Base-by-base conservation (phyloP, 2,888 invertebrate species). In the Acanthosepion esculentum region DNA sequence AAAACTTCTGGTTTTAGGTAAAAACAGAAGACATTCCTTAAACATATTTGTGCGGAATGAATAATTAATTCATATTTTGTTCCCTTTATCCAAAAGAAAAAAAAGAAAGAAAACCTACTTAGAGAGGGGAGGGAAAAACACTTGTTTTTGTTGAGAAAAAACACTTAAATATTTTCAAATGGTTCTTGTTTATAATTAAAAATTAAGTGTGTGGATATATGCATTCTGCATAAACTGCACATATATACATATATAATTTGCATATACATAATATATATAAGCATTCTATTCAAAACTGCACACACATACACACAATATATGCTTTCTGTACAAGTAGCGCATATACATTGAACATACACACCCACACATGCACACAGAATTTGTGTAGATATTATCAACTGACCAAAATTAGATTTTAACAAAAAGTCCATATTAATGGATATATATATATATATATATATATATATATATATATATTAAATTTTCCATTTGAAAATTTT, bases 141-240 rank as follows among this genome's bases (percentile, higher is more conserved):
- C 78, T 78, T 78, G 78, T 78, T 78, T 78, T 33, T 78, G 78
- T 78, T 26, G 64, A 64, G 64, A 23, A 33, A n/a, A 78, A 78
- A 78, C 78, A 78, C 4, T 78, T 78, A n/a, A 78, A 78, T 78
- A 78, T 78, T 78, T 78, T 78, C n/a, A 78, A 78, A 78, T 78
- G 78, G 15, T 78, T 5, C n/a, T 78, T 78, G 78, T 78, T 78
- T 78, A 78, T 78, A 78, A n/a, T n/a, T 78, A 33, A 78, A 50
- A 78, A 78, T 78, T n/a, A 64, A 18, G 59, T 78, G 78, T 78
- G 78, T 78, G 78, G 78, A 78, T 78, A 78, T 78, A 78, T 78
- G 78, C 78, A 78, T 78, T 78, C 78, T 78, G 78, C 78, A 78
- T 78, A 78, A 78, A 78, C 78, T 78, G 78, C 78, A 78, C 78